Percentiles rank a stretch among this genome's conserved stretches.
Conservation (phyloP, 1,140 invertebrate genomes). For the Pogonomyrmex californicus region DNA sequence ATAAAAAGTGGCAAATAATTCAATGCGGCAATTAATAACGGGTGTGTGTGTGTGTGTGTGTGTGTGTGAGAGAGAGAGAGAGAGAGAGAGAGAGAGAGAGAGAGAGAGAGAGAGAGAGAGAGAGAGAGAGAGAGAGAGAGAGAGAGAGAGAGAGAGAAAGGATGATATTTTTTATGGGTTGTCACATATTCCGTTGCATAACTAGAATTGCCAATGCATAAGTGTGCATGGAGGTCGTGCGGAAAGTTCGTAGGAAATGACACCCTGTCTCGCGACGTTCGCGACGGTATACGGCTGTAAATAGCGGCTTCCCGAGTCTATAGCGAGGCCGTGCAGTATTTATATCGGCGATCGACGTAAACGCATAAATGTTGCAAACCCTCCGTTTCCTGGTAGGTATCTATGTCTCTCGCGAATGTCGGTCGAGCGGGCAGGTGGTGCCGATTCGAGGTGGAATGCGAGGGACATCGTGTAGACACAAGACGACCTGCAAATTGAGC, state of each 20-base stretch:
- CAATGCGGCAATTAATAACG: not conserved
- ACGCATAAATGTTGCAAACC: conserved; percentile 72
- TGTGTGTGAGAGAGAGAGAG: no score
- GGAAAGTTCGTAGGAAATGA: conserved; percentile 73
- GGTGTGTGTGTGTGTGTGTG: no score
- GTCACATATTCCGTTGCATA: conserved; percentile 61
- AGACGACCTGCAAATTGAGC: conserved; percentile 46
- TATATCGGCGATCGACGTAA: conserved; percentile 78
- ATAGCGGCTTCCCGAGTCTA: conserved; percentile 76
- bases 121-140: not conserved
- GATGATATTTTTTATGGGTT: not conserved
- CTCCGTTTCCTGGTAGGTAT: conserved; percentile 69
- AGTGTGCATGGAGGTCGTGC: conserved; percentile 72
- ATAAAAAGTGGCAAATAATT: not conserved
- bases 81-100: not conserved
- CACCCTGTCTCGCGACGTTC: conserved; percentile 64
- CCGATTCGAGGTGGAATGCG: conserved; percentile 30
- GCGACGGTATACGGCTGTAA: conserved; percentile 54
- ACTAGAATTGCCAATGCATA: conserved; percentile 22
- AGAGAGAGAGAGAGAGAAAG: not conserved
- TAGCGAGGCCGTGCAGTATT: conserved; percentile 79
- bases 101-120: not conserved
- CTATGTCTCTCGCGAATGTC: conserved; percentile 60
- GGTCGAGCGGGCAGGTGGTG: conserved; percentile 67
- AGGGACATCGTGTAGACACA: conserved; percentile 37